Base-by-base conservation (phyloP, 2,888 invertebrate species). In the Torymus tubicola region DNA sequence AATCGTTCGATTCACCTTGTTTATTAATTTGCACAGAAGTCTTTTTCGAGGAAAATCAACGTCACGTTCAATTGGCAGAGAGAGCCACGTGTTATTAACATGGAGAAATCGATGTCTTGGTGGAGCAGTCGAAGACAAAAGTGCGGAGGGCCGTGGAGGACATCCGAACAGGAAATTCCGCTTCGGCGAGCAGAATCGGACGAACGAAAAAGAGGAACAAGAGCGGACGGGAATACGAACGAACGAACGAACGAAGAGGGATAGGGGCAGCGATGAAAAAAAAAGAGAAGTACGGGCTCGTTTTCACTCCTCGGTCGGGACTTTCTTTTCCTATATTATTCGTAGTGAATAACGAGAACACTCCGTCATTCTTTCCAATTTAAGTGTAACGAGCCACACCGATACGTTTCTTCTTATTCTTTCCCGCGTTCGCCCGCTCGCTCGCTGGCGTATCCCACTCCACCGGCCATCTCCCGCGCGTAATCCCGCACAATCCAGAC, bases 281-380 rank as follows among this genome's bases (percentile, higher is more conserved):
- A 52, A 60, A 31, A 52, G 21, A 60, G 58, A 78, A 73, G 77
- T 69, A 50, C 70, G 72, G 67, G 61, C 52, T 71, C 73, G 78
- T 61, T 72, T 55, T 60, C 24, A 53, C 55, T 31, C 16, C 71
- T 55, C 64, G 55, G 31, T 4, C 77, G 69, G 75, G 81, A 84
- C 80, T 85, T 86, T 86, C 85, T 87, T 87, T 88, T 88, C 87
- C 88, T 87, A 88, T 90, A 90, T 89, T 89, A 88, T 89, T 88
- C 88, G 86, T 86, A 85, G 87, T 90, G 90, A 90, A 90, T 90
- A 90, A 90, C 88, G 90, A 89, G 87, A 87, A 86, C 88, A 88
- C 89, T 90, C 88, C 88, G 90, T 90, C 90, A 90, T 90, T 90
- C 89, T 89, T 89, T 90, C 90, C 90, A 90, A 90, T 90, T 90